Evolutionary conservation across 2,113 vertebrate species (phyloP), one percentile per base, ranked within the genome.

Genomic region (Cygnus atratus): DNA sequence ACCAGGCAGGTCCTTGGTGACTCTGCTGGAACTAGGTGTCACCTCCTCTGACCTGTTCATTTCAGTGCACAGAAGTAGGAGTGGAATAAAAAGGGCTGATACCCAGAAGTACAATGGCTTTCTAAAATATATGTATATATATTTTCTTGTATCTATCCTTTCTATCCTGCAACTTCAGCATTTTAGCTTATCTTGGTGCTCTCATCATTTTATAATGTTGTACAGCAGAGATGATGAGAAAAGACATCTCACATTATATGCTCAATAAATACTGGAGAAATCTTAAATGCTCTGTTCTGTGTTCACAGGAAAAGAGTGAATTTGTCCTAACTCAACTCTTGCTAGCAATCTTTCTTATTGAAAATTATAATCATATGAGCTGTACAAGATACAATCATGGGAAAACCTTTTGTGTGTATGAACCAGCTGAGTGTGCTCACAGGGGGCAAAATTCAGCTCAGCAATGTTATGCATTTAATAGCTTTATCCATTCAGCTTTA

Each of bases 401-500:
- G 78, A 83, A 80, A 96, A 96, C 8, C 20, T 33, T 85, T 63
- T 92, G 65, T 75, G 18, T 72, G 50, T 72, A 46, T 93, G 90
- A 96, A 79, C 33, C 82, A 97, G 62, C 86, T 94, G 87, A 95
- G 52, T 94, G 62, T 78, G 61, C 84, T 96, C 86, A 75, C 79
- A 22, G 48, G 62, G 54, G 83, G 88, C 84, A 89, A 74, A 89
- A 91, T 92, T 96, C 92, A 97, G 87, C 43, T 63, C 73, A 68
- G 89, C 94, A 94, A 71, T 87, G 84, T 68, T 87, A 90, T 91
- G 78, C 46, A 76, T 80, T 95, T 95, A 96, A 96, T 88, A 95
- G 96, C 87, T 97, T 95, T 96, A 94, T 97, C 92, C 95, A 96
- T 91, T 96, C 95, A 93, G 59, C 92, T 97, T 98, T 97, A 96